phyloP scores from a whole-genome alignment of 2,888 invertebrate genomes.

The Orthonychiurus folsomi region DNA sequence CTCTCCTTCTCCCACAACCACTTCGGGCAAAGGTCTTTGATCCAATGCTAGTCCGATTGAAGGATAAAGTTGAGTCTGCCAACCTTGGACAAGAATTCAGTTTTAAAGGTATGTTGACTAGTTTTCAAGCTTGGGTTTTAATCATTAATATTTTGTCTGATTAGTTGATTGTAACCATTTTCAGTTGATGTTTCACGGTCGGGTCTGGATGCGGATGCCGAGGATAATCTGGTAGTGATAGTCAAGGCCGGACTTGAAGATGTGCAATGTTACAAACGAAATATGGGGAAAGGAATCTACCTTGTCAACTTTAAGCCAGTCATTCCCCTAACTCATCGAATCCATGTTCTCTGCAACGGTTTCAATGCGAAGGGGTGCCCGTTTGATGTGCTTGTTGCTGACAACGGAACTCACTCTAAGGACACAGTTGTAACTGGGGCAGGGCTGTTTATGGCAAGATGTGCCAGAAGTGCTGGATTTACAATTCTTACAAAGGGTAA shows the following conservation, averaged over 20 bases:
- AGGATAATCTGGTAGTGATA: conserved; percentile 67
- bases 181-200: conserved; percentile 66
- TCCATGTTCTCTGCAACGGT: conserved; percentile 78
- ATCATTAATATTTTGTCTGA: background rate
- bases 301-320: conserved; percentile 82
- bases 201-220: conserved; percentile 50
- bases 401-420: conserved; percentile 34
- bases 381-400: conserved; percentile 38
- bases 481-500: conserved; percentile 40
- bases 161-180: background rate
- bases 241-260: conserved; percentile 72
- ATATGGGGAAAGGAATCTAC: conserved; percentile 61
- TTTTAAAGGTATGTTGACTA: conserved; percentile 56
- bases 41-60: conserved; percentile 60
- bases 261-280: conserved; percentile 70
- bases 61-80: conserved; percentile 62
- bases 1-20: conserved; percentile 55
- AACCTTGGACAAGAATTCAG: conserved; percentile 72
- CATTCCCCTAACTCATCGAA: conserved; percentile 74
- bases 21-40: conserved; percentile 67
- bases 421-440: conserved; percentile 38
- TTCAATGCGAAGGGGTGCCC: conserved; percentile 53
- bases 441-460: conserved; percentile 38
- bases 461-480: conserved; percentile 37
- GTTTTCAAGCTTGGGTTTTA: background rate